phyloP scores from a whole-genome alignment of 2,797 vertebrate genomes.

The Cyclura pinguis region DNA sequence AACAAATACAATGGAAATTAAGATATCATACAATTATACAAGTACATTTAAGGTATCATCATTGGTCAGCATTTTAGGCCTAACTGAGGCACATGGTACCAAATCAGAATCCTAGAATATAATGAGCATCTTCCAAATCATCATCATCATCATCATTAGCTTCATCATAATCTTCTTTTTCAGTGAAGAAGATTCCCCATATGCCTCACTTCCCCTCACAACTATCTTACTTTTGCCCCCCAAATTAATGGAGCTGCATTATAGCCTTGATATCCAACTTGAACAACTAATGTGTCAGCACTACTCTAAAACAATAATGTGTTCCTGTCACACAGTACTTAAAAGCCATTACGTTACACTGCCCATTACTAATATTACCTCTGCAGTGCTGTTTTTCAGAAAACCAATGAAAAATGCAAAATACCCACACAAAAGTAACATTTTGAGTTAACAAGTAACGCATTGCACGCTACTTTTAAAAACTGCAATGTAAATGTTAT shows the following conservation, averaged over 20 bases:
- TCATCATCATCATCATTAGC: background rate
- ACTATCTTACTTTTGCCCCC: conserved; percentile 11
- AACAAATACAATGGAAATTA: conserved; percentile 35
- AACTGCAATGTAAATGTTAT: too few relatives aligned
- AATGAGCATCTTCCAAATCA: background rate
- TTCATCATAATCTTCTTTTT: background rate
- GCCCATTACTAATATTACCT: too few relatives aligned
- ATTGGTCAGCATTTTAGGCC: background rate
- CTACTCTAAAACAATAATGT: too few relatives aligned
- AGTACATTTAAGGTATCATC: background rate
- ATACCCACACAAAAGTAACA: too few relatives aligned
- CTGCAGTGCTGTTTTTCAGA: too few relatives aligned
- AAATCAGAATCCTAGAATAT: background rate
- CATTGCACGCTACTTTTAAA: too few relatives aligned
- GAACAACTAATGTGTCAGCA: too few relatives aligned
- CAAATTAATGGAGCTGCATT: background rate
- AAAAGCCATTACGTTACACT: too few relatives aligned
- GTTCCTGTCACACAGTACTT: too few relatives aligned
- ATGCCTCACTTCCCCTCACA: conserved; percentile 2
- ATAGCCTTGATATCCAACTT: too few relatives aligned
- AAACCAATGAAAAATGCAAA: too few relatives aligned
- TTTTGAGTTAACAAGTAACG: too few relatives aligned
- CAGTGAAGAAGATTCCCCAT: background rate
- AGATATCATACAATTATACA: conserved; percentile 12
- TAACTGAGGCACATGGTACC: background rate